These are phyloP conservation scores for Nasua narica DNA, from an alignment of 2,797 vertebrate species.

Conservation along the genomic window DNA sequence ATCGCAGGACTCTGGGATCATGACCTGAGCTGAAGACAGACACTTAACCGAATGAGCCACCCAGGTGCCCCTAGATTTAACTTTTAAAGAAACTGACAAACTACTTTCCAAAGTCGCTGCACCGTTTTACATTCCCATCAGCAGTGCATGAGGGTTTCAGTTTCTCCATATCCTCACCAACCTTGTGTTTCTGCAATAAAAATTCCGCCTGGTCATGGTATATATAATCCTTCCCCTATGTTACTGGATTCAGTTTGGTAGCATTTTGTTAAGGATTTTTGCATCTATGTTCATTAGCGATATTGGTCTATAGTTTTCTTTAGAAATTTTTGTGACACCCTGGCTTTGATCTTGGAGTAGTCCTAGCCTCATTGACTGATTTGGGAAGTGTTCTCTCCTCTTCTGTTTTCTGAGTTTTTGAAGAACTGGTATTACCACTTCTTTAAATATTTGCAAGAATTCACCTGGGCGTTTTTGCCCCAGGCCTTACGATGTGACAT, in stretches of 20 bases:
- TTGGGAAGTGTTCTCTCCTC: neutral
- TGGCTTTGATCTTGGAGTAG: neutral
- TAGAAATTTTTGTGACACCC: neutral
- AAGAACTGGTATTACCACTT: neutral
- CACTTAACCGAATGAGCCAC: neutral
- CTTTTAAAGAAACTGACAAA: neutral
- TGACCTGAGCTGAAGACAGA: neutral
- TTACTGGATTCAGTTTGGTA: neutral
- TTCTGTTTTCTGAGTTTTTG: constrained; percentile 15
- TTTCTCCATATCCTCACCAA: neutral
- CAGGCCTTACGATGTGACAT: neutral
- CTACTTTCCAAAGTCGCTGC: neutral
- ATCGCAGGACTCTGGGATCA: neutral
- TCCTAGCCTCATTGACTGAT: neutral
- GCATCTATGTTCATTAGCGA: neutral
- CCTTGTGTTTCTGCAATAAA: too few relatives aligned
- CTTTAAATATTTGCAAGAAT: constrained; percentile 12
- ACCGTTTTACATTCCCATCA: neutral
- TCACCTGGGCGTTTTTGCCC: neutral
- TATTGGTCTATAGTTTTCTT: neutral
- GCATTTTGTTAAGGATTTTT: neutral
- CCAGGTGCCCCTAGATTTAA: neutral
- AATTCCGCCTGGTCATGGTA: neutral
- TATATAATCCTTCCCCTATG: neutral
- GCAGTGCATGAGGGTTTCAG: neutral